Base-by-base conservation (phyloP, 2,888 invertebrate species). In the Dicranocentrus wangi region DNA sequence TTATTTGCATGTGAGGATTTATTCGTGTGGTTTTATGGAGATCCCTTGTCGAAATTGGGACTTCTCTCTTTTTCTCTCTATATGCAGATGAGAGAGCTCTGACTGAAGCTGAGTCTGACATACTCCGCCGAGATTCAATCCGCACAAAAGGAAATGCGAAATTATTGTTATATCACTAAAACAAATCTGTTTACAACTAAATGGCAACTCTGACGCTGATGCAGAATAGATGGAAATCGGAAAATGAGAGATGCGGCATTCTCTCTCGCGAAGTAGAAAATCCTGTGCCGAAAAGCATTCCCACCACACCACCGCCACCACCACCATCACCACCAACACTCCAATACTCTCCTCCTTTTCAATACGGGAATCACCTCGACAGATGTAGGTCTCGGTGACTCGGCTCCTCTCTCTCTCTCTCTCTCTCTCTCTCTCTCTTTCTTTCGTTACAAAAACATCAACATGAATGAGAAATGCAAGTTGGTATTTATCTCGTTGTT, bases 301-400 rank as follows among this genome's bases (percentile, higher is more conserved):
- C n/a, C n/a, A n/a, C n/a, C n/a, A n/a, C n/a, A n/a, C n/a, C n/a
- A n/a, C n/a, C 13, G 39, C 39, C 39, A 39, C 39, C 39, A 39
- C 39, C 39, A 39, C 39, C 39, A n/a, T 39, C 39, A 39, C 39
- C 13, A 5, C 39, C 13, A 5, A 39, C 39, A 39, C 25, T 17
- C 42, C 55, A 2, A 8, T 39, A n/a, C 27, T 55, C 53, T 55
- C 39, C 63, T 78, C 65, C 51, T 61, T 53, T 28, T 78, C 21
- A 25, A 58, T 66, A 68, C n/a, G 61, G 70, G 21, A 42, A 47
- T 70, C 43, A 21, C 70, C 42, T 21, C 66, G 78, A 71, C 78
- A 78, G 51, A 78, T 78, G 70, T 78, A 55, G 70, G 78, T 78
- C 70, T 78, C 70, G 78, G 70, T 78, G 32, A 71, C 70, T 78